phyloP scores from a whole-genome alignment of 2,888 invertebrate species.

The Atethmia centrago region DNA sequence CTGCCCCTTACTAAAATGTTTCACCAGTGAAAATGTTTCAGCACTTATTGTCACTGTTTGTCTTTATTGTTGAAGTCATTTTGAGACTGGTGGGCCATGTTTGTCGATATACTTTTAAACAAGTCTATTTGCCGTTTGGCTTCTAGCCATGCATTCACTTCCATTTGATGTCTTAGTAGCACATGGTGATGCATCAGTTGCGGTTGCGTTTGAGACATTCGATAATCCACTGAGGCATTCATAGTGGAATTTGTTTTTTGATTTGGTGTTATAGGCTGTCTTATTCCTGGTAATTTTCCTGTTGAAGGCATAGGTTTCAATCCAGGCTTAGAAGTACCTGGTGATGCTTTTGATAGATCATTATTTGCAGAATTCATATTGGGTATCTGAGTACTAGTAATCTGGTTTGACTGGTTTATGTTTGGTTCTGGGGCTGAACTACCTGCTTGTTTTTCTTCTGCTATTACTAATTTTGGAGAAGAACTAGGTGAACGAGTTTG shows the following conservation, averaged over 20 bases:
- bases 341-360: conserved; percentile 78
- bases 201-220: conserved; percentile 69
- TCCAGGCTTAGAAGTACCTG: conserved; percentile 81
- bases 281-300: conserved; percentile 78
- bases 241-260: conserved; percentile 76
- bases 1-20: conserved; percentile 23
- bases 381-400: conserved; percentile 83
- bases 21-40: conserved; percentile 5
- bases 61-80: conserved; percentile 85
- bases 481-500: conserved; percentile 89
- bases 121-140: conserved; percentile 84
- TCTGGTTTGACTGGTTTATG: conserved; percentile 85
- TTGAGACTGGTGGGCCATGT: conserved; percentile 82
- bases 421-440: conserved; percentile 76
- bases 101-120: conserved; percentile 82
- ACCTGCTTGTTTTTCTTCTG: conserved; percentile 86
- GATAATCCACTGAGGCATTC: conserved; percentile 78
- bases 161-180: conserved; percentile 83
- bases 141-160: conserved; percentile 85
- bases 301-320: conserved; percentile 78
- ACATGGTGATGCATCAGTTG: conserved; percentile 77
- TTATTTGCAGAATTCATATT: conserved; percentile 77
- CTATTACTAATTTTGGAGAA: conserved; percentile 88
- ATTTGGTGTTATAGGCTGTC: conserved; percentile 79
- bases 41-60: conserved; percentile 72